Evolutionary conservation across 2,888 invertebrate species (phyloP), one percentile per base, ranked within the genome.

Genomic region (Oligia latruncula): DNA sequence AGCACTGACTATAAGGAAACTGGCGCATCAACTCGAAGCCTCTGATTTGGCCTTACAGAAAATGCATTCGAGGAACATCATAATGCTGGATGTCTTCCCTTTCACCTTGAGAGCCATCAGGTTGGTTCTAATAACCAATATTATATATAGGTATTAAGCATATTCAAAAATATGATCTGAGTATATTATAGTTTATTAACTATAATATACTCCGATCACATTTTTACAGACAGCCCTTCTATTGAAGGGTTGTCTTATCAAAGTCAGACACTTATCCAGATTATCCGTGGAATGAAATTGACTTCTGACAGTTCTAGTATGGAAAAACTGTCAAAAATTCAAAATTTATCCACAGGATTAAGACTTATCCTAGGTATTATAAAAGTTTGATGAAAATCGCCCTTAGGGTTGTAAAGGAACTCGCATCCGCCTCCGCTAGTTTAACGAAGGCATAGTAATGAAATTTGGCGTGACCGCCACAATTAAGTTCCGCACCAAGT

Each of bases 11-110:
- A 95, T 97, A 46, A 96, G 97, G 65, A 98, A 98, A 92, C 92
- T 98, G 58, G 98, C 98, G 0, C 98, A 97, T 91, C 97, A 98
- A 83, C 96, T 98, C 4, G 98, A 98, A 88, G 98, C 98, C 83
- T 98, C 98, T 0, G 97, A 97, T 86, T 91, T 98, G 6, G 97
- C 96, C 4, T 94, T 97, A 29, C 90, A 97, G 46, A 98, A 98
- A 91, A 95, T 98, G 90, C 95, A 97, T 90, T 95, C 97, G 11
- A 97, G 98, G 88, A 98, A 98, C 87, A 97, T 98, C 35, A 96
- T 97, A 80, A 97, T 97, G 15, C 93, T 98, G 60, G 98, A 98
- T 78, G 97, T 97, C 46, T 97, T 97, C 89, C 98, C 98, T 0
- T 97, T 98, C 73, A 95, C 95, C 29, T 94, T 98, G 0, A 94